Evolutionary conservation across 2,797 vertebrate species (phyloP), one percentile per base, ranked within the genome.

Genomic region (Petrocephalus schoutedeni): DNA sequence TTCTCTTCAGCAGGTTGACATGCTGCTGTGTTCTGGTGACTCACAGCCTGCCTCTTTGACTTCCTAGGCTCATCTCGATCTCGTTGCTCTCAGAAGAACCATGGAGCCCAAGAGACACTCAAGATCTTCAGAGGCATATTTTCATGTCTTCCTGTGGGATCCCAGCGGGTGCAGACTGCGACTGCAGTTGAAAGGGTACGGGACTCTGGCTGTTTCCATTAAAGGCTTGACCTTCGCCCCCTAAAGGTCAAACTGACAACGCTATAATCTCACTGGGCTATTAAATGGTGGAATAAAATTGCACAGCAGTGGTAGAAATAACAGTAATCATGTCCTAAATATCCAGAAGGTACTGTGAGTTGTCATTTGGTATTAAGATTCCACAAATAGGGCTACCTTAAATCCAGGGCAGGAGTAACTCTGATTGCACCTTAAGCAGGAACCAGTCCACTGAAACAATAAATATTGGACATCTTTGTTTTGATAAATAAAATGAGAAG

Each of bases 201-300:
- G 74, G 10, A 45, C 32, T 86, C 57, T 86, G 56, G 32, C 56
- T 61, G 36, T 86, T 86, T 86, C n/a, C 57, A 86, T 86, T 86
- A 86, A 61, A 86, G 56, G 56, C 19, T 56, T 49, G 23, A 61
- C 54, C 28, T 36, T 61, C 36, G 16, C 14, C 28, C 57, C 85
- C 32, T 86, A 19, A 61, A 61, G 85, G 85, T 59, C 85, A 86
- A 61, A 58, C 54, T 58, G 36, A 86, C 32, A 86, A 32, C 14
- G 16, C 83, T 23, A 56, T 32, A 56, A 56, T 32, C 51, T 16
- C 83, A 85, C n/a, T 32, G 53, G 54, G 41, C 74, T 45, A 80
- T 49, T 21, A 10, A 41, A 80, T 21, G 21, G 74, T 8, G 41
- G 8, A 45, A 45, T 19, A 45, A 49, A 80, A 49, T 80, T 49